phyloP scores from a whole-genome alignment of 92 coral and sea anemone species.

The Paramuricea clavata region DNA sequence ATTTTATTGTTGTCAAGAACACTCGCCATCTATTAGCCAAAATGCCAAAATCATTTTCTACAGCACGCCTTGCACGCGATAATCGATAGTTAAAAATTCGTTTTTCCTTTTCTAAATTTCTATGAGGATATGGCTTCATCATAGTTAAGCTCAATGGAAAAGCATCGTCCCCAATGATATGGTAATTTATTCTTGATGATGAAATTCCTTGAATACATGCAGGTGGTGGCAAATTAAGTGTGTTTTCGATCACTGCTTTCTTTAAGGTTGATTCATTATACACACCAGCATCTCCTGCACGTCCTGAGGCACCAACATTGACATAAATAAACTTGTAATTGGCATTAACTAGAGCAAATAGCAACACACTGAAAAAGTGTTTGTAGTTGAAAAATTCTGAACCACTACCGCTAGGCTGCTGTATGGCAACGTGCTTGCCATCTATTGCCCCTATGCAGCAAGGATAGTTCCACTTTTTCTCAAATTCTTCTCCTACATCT shows the following conservation, averaged over 20 bases:
- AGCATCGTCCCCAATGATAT: conserved; percentile 37
- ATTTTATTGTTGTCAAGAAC: conserved; percentile 18
- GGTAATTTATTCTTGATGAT: conserved; percentile 15
- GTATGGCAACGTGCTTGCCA: conserved; percentile 12
- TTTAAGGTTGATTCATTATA: background rate
- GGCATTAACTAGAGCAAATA: conserved; percentile 4
- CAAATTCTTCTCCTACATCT: conserved; percentile 9
- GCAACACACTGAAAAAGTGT: background rate
- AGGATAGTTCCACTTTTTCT: conserved; percentile 49
- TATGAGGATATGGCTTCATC: conserved; percentile 44
- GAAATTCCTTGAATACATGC: background rate
- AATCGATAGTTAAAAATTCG: conserved; percentile 35
- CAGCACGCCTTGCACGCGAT: background rate
- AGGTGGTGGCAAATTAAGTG: background rate
- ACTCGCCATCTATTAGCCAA: background rate
- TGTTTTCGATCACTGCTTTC: background rate
- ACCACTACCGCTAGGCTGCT: conserved; percentile 1
- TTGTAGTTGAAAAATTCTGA: conserved; percentile 19
- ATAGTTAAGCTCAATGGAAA: background rate
- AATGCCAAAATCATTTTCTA: background rate
- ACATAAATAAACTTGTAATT: conserved; percentile 12
- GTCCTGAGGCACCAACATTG: background rate
- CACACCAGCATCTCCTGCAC: conserved; percentile 20
- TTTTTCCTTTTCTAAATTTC: conserved; percentile 16
- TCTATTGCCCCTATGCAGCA: conserved; percentile 30